A percentile compares a stretch with the other conserved stretches of the same genome.
Evolutionary conservation across 2,113 vertebrate species (phyloP).

Genomic region (Grus americana): DNA sequence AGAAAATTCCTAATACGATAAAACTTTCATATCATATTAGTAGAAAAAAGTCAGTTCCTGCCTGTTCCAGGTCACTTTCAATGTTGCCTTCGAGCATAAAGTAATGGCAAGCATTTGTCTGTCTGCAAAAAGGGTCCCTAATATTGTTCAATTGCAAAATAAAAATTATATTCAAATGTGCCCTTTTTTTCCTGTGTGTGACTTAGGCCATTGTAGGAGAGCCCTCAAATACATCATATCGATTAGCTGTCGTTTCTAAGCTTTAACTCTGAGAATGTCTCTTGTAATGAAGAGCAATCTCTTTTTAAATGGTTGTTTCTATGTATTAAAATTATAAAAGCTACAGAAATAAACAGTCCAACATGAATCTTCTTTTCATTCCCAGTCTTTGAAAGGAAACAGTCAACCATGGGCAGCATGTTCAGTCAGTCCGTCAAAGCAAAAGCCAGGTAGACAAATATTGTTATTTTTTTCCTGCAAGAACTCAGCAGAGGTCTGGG

Average conservation of each 20-base stretch:
- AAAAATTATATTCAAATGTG: neutral
- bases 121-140: constrained; percentile 37
- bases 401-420: neutral
- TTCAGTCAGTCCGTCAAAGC: neutral
- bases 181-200: neutral
- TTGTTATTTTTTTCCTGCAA: neutral
- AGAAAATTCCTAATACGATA: constrained; percentile 77
- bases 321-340: neutral
- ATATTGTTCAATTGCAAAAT: neutral
- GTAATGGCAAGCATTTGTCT: constrained; percentile 58
- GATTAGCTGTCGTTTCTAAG: neutral
- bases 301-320: neutral
- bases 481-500: neutral
- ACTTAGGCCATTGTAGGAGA: neutral
- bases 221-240: neutral
- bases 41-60: constrained; percentile 66
- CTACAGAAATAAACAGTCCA: neutral
- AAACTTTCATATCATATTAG: constrained; percentile 77
- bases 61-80: constrained; percentile 71
- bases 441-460: neutral
- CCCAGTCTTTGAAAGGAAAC: neutral
- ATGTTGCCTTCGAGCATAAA: constrained; percentile 50
- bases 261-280: neutral
- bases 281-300: neutral
- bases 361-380: neutral